These are phyloP conservation scores for Notodonta ziczac DNA, from an alignment of 2,888 invertebrate genomes.

Conservation along the genomic window DNA sequence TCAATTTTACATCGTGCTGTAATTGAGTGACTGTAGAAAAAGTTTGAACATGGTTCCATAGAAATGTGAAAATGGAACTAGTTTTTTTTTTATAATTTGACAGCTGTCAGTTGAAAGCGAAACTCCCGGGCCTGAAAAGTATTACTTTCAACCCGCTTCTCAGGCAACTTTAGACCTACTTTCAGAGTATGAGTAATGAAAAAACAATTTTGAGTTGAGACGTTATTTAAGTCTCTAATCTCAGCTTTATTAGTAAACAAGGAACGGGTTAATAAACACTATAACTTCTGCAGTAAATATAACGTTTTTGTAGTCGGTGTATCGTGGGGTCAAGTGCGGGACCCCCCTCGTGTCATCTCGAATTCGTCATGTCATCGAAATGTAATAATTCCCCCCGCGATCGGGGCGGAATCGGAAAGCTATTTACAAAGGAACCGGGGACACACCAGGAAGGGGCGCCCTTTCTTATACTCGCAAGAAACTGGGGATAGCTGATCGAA, in stretches of 20 bases:
- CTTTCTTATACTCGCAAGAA: constrained; percentile 58
- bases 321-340: constrained; percentile 58
- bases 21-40: no score
- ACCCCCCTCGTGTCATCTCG: constrained; percentile 63
- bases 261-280: constrained; percentile 27
- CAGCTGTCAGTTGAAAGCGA: no score
- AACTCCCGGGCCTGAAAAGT: no score
- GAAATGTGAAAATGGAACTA: no score
- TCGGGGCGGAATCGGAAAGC: constrained; percentile 60
- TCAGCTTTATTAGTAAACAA: background rate
- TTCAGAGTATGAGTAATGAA: no score
- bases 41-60: no score
- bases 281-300: constrained; percentile 33
- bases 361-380: constrained; percentile 82
- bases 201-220: no score
- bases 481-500: constrained; percentile 52
- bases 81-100: no score
- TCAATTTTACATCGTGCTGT: no score
- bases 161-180: no score
- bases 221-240: background rate
- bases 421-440: constrained; percentile 73
- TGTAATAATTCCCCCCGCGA: constrained; percentile 75
- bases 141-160: no score
- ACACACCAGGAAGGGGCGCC: constrained; percentile 48
- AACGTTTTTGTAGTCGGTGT: constrained; percentile 33